Evolutionary conservation across 2,888 invertebrate species (phyloP).

Genomic region (Erebia ligea): DNA sequence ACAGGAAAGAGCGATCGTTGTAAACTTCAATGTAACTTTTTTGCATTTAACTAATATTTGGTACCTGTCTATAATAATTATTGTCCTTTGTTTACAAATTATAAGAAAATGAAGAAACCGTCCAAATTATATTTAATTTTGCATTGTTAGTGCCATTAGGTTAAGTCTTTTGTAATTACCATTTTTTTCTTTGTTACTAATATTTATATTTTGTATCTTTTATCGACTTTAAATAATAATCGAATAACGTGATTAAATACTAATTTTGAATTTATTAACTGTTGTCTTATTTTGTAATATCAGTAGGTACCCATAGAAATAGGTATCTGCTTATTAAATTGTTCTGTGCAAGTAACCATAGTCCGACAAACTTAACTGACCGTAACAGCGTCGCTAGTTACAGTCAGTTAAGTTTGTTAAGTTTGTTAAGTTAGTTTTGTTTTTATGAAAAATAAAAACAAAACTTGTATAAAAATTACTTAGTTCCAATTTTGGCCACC

Average conservation of each 20-base stretch:
- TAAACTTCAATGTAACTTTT: background rate
- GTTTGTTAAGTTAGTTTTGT: too few species aligned
- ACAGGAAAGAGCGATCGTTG: too few species aligned
- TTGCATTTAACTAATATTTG: background rate
- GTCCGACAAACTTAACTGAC: too few species aligned
- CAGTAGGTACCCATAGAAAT: background rate
- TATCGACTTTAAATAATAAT: constrained; percentile 41
- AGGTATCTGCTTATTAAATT: too few species aligned
- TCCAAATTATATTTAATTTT: constrained; percentile 13
- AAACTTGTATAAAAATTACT: too few species aligned
- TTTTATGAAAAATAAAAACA: too few species aligned
- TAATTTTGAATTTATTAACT: constrained; percentile 37
- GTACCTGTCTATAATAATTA: background rate
- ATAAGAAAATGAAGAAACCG: background rate
- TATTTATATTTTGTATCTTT: constrained; percentile 41
- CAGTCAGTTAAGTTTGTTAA: too few species aligned
- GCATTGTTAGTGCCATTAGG: constrained; percentile 52
- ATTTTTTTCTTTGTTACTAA: constrained; percentile 37
- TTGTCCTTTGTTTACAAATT: background rate
- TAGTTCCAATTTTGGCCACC: too few species aligned
- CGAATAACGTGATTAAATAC: constrained; percentile 39
- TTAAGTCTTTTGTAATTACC: constrained; percentile 46
- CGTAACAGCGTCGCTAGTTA: too few species aligned
- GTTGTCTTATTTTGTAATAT: background rate
- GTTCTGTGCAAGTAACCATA: too few species aligned